phyloP scores from a whole-genome alignment of 2,113 vertebrate species.

The Cichladusa arquata region DNA sequence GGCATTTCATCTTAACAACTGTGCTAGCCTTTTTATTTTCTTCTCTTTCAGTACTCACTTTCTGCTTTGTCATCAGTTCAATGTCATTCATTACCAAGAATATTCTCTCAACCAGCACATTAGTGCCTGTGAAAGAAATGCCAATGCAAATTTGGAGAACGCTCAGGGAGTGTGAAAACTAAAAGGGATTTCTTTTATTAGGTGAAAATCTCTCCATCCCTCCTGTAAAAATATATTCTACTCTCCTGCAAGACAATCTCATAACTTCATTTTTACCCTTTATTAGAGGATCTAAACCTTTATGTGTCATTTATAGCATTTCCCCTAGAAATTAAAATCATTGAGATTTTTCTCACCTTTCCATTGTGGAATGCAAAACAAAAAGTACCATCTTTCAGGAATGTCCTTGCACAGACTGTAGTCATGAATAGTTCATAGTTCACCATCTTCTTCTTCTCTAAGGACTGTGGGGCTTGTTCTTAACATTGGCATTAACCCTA shows the following conservation, averaged over 20 bases:
- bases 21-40: background rate
- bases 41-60: background rate
- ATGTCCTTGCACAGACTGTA: background rate
- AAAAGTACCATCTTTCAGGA: background rate
- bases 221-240: background rate
- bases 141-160: conserved; percentile 1
- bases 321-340: conserved; percentile 1
- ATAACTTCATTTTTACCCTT: background rate
- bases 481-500: background rate
- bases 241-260: background rate
- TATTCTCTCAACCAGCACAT: background rate
- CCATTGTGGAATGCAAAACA: background rate
- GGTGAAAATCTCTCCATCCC: background rate
- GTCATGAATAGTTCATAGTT: background rate
- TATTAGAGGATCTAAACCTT: background rate
- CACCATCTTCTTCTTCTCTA: background rate
- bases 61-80: conserved; percentile 33
- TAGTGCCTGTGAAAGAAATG: conserved; percentile 13
- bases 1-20: conserved; percentile 34
- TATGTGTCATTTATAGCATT: background rate
- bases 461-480: background rate
- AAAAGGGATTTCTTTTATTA: background rate
- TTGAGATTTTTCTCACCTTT: background rate
- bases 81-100: conserved; percentile 10
- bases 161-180: background rate